phyloP scores from a whole-genome alignment of 2,113 vertebrate species.

The Beaufortia kweichowensis region DNA sequence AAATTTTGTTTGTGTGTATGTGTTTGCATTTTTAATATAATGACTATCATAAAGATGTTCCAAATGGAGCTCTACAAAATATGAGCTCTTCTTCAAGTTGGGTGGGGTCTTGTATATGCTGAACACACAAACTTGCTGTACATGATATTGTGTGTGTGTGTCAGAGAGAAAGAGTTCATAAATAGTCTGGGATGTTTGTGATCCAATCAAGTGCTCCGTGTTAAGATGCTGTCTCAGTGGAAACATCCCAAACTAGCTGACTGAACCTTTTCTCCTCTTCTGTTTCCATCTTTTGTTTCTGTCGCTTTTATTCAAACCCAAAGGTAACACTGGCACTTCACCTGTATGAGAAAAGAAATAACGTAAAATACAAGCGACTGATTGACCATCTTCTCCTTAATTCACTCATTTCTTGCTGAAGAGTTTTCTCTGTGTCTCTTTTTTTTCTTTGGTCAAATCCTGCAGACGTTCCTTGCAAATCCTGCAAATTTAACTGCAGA shows the following conservation, averaged over 20 bases:
- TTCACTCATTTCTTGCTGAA: background rate
- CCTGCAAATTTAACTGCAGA: no score
- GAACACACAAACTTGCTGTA: slow-evolving; percentile 35
- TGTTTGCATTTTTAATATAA: background rate
- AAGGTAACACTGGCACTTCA: slow-evolving; percentile 10
- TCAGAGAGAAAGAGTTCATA: background rate
- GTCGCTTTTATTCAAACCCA: background rate
- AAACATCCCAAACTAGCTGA: background rate
- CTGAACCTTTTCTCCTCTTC: background rate
- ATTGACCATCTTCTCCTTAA: background rate
- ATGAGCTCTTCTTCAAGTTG: background rate
- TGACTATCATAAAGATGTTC: background rate
- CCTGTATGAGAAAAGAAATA: background rate
- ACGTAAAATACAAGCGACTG: background rate
- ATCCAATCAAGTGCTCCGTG: background rate
- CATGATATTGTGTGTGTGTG: slow-evolving; percentile 33
- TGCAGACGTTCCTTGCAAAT: no score
- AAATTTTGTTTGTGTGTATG: slow-evolving; percentile 39
- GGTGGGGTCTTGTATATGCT: slow-evolving; percentile 5
- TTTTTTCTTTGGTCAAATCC: background rate
- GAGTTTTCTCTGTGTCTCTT: background rate
- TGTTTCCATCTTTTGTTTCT: background rate
- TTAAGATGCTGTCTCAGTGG: background rate
- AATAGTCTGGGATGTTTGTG: background rate
- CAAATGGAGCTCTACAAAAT: background rate